Evolutionary conservation across 2,113 vertebrate genomes (phyloP).

Genomic region (Hyperopisus bebe): DNA sequence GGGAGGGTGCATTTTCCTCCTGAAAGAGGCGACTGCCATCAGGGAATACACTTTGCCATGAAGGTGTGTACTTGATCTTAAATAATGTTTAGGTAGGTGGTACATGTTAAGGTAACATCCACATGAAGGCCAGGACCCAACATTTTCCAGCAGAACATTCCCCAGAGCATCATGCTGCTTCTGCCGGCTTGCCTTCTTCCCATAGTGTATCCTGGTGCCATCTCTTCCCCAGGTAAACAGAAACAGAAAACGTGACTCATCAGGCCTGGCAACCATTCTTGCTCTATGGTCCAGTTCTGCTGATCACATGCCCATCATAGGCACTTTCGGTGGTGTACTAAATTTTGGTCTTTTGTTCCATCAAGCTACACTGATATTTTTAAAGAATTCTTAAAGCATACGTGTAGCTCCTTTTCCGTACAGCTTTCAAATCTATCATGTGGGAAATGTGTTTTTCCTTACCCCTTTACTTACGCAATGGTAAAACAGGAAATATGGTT

Average conservation of each 20-base stretch:
- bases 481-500: background rate
- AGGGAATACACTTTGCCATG: background rate
- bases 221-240: background rate
- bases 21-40: background rate
- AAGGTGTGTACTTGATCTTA: background rate
- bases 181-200: background rate
- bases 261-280: background rate
- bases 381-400: background rate
- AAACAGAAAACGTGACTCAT: background rate
- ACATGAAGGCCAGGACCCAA: background rate
- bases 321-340: background rate
- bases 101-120: background rate
- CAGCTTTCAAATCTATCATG: background rate
- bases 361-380: background rate
- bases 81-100: background rate
- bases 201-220: background rate
- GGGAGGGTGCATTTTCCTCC: background rate
- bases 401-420: conserved; percentile 1
- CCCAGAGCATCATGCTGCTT: background rate
- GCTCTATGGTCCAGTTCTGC: background rate
- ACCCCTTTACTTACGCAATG: background rate
- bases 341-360: background rate
- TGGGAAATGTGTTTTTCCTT: background rate
- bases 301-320: background rate
- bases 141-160: background rate